These are phyloP conservation scores for Embidobia sp. DNA, from an alignment of 2,888 invertebrate species.

Conservation along the genomic window DNA sequence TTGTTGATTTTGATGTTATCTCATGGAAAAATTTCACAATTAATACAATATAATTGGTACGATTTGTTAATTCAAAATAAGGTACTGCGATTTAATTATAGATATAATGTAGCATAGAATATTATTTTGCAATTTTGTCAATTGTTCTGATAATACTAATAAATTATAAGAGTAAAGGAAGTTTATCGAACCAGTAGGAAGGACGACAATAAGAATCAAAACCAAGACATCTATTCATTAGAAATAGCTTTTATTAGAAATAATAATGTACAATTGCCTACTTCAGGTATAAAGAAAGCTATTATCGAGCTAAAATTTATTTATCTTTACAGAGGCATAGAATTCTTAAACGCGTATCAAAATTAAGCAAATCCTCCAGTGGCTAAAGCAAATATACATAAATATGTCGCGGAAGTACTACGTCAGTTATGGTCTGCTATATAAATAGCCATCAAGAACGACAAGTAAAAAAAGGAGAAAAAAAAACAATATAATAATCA, in stretches of 20 bases:
- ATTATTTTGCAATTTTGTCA: too few relatives aligned
- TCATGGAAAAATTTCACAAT: too few relatives aligned
- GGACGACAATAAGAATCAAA: too few relatives aligned
- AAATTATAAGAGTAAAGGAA: too few relatives aligned
- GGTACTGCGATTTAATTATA: too few relatives aligned
- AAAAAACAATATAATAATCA: slow-evolving; percentile 60
- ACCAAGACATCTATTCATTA: slow-evolving; percentile 41
- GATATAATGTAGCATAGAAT: too few relatives aligned
- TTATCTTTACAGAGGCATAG: slow-evolving; percentile 80
- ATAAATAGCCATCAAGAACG: slow-evolving; percentile 49
- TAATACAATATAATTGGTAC: too few relatives aligned
- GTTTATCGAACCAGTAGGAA: too few relatives aligned
- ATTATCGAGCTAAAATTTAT: slow-evolving; percentile 79
- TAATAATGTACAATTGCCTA: slow-evolving; percentile 81
- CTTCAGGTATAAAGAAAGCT: slow-evolving; percentile 77
- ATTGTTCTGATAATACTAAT: too few relatives aligned
- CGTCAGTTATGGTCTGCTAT: slow-evolving; percentile 41
- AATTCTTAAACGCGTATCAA: slow-evolving; percentile 74
- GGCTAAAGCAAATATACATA: slow-evolving; percentile 75
- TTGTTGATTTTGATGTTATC: too few relatives aligned
- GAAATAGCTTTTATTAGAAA: slow-evolving; percentile 78
- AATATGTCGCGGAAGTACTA: slow-evolving; percentile 54
- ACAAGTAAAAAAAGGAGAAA: slow-evolving; percentile 45
- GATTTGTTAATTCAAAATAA: too few relatives aligned
- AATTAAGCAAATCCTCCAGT: slow-evolving; percentile 79